phyloP scores from a whole-genome alignment of 2,797 vertebrate genomes.

The Tragelaphus oryx region DNA sequence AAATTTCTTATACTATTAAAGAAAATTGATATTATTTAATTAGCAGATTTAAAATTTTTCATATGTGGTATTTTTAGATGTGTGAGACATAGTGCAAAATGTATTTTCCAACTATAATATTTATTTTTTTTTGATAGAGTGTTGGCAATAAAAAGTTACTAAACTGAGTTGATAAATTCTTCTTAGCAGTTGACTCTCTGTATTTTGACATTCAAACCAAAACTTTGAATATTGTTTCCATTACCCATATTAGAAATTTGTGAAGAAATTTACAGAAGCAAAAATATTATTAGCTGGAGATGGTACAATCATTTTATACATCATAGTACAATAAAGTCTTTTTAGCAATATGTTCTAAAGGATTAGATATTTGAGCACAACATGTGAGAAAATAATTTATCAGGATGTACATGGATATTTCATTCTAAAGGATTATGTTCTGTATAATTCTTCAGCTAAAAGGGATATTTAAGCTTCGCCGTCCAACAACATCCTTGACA shows the following conservation, averaged over 20 bases:
- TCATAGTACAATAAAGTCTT: background rate
- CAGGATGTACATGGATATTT: background rate
- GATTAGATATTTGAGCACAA: background rate
- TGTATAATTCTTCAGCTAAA: conserved; percentile 23
- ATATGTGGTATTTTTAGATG: background rate
- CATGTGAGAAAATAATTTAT: conserved; percentile 18
- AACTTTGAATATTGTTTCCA: background rate
- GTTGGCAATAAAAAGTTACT: background rate
- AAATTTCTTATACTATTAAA: background rate
- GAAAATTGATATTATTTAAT: background rate
- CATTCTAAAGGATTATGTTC: conserved; percentile 40
- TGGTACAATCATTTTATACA: background rate
- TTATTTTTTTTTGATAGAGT: background rate
- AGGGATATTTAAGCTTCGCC: background rate
- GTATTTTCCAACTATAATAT: background rate
- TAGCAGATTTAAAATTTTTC: background rate
- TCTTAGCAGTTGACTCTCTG: background rate
- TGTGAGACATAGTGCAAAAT: background rate
- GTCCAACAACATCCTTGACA: conserved; percentile 2
- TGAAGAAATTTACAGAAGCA: background rate
- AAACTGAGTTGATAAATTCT: background rate
- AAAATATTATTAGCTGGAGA: background rate
- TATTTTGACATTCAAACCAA: background rate
- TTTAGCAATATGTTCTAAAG: conserved; percentile 1
- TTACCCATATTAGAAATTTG: background rate